These are phyloP conservation scores for Acanthopleura granulata DNA, from an alignment of 2,888 invertebrate genomes.

Conservation along the genomic window DNA sequence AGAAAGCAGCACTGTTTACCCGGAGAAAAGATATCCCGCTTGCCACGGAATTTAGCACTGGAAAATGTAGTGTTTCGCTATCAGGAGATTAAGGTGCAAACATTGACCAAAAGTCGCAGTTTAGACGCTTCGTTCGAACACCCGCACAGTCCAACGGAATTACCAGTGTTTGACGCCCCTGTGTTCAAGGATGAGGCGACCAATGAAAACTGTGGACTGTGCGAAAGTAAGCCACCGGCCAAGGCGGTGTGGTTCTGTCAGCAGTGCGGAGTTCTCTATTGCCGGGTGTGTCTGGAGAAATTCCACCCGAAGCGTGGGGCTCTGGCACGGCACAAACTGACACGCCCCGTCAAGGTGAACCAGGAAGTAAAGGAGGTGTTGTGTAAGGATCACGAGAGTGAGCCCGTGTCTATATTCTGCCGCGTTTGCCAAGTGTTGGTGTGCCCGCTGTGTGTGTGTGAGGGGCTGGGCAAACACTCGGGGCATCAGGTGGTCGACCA, in stretches of 20 bases:
- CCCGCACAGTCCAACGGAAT: slow-evolving; percentile 25
- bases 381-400: slow-evolving; percentile 56
- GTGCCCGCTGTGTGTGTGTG: slow-evolving; percentile 65
- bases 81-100: slow-evolving; percentile 59
- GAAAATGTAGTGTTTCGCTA: slow-evolving; percentile 65
- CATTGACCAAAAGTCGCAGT: slow-evolving; percentile 46
- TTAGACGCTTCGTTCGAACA: slow-evolving; percentile 41
- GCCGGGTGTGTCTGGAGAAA: slow-evolving; percentile 54
- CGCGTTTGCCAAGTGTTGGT: slow-evolving; percentile 57
- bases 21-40: slow-evolving; percentile 44
- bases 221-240: slow-evolving; percentile 45
- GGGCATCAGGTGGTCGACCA: slow-evolving; percentile 60
- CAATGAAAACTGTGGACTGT: slow-evolving; percentile 52
- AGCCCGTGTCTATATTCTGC: slow-evolving; percentile 59
- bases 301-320: slow-evolving; percentile 60
- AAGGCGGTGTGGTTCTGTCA: slow-evolving; percentile 59
- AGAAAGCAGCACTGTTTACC: slow-evolving; percentile 48
- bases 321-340: slow-evolving; percentile 50
- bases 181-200: slow-evolving; percentile 37
- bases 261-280: slow-evolving; percentile 63
- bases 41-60: slow-evolving; percentile 62
- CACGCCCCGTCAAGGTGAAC: slow-evolving; percentile 36
- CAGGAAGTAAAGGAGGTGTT: slow-evolving; percentile 38
- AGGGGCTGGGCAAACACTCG: slow-evolving; percentile 61
- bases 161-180: slow-evolving; percentile 26